Evolutionary conservation across 53 echinoderm and acorn worm species (phyloP).

Genomic region (Apostichopus leukothele): DNA sequence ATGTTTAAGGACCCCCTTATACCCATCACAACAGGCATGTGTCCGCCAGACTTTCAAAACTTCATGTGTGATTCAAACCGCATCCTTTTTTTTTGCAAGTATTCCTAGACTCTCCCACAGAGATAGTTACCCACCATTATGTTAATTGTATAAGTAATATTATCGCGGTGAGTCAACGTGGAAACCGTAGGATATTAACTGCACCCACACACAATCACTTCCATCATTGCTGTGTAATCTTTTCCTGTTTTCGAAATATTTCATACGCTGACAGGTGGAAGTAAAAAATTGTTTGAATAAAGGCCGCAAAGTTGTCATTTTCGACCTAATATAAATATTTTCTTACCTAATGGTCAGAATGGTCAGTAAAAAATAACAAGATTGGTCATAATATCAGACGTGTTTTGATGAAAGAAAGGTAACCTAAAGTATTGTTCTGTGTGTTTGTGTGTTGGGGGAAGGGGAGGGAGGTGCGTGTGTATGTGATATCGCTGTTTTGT

Average conservation of each 20-base stretch:
- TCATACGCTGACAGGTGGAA: not conserved
- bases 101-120: not conserved
- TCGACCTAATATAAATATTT: not conserved
- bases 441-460: too few relatives aligned
- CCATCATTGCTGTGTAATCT: not conserved
- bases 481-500: not conserved
- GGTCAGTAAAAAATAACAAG: not conserved
- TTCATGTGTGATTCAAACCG: not conserved
- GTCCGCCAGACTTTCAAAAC: not conserved
- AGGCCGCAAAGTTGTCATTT: not conserved
- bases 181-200: not conserved
- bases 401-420: not conserved
- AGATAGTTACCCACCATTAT: not conserved
- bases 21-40: not conserved
- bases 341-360: constrained; percentile 3
- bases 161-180: constrained; percentile 3
- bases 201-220: constrained; percentile 4
- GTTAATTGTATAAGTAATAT: not conserved
- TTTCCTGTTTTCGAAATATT: not conserved
- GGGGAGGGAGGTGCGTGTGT: not conserved
- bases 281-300: not conserved
- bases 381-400: not conserved
- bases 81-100: not conserved
- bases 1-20: too few relatives aligned
- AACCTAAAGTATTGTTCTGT: not conserved